Conservation (phyloP, 2,113 vertebrate genomes). For the Halcyon malimbica region DNA sequence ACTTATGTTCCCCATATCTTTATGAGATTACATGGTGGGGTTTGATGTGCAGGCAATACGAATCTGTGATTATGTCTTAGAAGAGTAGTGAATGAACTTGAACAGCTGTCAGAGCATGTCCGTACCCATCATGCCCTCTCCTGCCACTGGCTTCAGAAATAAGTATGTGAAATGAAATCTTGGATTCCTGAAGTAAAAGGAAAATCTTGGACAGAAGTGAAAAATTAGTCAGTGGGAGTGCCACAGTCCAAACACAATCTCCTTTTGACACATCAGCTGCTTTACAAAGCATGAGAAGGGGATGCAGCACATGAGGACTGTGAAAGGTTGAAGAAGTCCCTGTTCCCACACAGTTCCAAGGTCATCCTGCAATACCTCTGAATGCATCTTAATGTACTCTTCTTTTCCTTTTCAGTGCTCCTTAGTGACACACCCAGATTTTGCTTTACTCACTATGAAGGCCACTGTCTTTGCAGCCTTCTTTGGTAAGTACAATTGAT, state of each 20-base stretch:
- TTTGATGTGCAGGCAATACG: not conserved
- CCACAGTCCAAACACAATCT: not conserved
- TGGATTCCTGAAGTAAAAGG: not conserved
- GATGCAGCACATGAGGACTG: not conserved
- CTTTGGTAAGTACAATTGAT: constrained; percentile 72
- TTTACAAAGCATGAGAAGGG: not conserved
- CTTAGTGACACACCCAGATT: constrained; percentile 1
- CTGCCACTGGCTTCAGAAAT: not conserved
- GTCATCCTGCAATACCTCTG: not conserved
- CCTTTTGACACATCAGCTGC: not conserved
- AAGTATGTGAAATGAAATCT: not conserved
- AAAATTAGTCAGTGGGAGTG: not conserved
- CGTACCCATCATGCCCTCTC: not conserved
- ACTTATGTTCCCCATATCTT: not conserved
- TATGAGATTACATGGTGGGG: not conserved
- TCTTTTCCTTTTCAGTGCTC: constrained; percentile 32
- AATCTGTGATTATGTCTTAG: not conserved
- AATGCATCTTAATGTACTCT: not conserved
- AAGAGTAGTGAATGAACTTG: not conserved
- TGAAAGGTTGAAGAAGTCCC: not conserved
- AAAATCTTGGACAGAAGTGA: not conserved
- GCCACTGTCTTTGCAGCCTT: constrained; percentile 60
- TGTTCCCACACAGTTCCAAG: not conserved
- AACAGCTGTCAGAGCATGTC: not conserved
- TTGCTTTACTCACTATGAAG: constrained; percentile 74